These are phyloP conservation scores for Oreochromis niloticus DNA, from an alignment of 2,113 vertebrate genomes.

Conservation along the genomic window DNA sequence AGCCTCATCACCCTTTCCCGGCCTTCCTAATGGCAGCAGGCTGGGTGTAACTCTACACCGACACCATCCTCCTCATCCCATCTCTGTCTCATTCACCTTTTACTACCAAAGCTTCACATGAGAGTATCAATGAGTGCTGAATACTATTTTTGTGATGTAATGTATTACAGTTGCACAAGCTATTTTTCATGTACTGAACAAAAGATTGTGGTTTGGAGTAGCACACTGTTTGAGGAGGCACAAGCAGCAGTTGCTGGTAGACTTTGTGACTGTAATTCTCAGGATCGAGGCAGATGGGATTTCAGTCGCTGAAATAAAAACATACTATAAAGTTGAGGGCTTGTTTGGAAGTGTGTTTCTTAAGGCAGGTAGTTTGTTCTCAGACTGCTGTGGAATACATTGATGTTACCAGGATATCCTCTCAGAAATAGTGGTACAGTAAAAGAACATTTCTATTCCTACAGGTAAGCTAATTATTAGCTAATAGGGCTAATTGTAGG, in stretches of 20 bases:
- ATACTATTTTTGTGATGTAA: not conserved
- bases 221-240: not conserved
- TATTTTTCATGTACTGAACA: not conserved
- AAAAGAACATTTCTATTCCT: not conserved
- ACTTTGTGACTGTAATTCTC: not conserved
- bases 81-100: conserved; percentile 18
- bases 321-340: not conserved
- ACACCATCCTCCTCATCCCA: not conserved
- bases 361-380: not conserved
- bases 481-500: not conserved
- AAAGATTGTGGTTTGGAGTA: not conserved
- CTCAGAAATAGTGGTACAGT: not conserved
- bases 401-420: not conserved
- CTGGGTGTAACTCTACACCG: conserved; percentile 41
- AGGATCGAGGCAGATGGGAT: not conserved
- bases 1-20: not conserved
- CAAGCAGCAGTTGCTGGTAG: not conserved
- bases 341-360: not conserved
- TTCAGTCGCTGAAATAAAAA: not conserved
- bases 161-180: not conserved
- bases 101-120: not conserved
- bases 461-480: not conserved
- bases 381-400: not conserved
- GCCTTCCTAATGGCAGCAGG: conserved; percentile 17
- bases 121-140: not conserved